Base-by-base conservation (phyloP, 2,888 invertebrate species). In the Criorhina ranunculi region DNA sequence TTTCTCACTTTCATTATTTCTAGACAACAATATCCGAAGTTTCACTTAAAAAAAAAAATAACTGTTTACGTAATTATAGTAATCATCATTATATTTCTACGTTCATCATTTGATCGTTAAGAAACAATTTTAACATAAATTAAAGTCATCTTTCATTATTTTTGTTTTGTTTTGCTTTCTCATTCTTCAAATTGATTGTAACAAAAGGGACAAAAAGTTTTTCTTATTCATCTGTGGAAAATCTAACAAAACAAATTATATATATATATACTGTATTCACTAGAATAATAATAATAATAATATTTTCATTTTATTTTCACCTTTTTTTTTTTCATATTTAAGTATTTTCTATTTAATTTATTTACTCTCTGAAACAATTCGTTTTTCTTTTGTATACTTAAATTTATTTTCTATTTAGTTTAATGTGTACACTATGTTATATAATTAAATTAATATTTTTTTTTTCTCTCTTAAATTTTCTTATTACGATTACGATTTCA, bases 41-140 rank as follows among this genome's bases (percentile, higher is more conserved):
- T n/a, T n/a, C n/a, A n/a, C n/a, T n/a, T n/a, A n/a, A 24, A 24
- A 3, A 24, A 24, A 24, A 24, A 24, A 24, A 24, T 4, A 24
- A 1, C 2, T 24, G 40, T 40, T 24, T 60, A 69, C 12, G 24
- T 15, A 70, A 15, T 78, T 78, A 79, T 83, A 75, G 62, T 79
- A 85, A 85, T 85, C 59, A 75, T 79, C 69, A 79, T n/a, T 85
- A 70, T 85, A 85, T 85, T 85, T 85, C 85, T 85, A 85, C 75
- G 66, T 79, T 64, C 79, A 75, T 75, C 79, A 31, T 66, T 79
- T 59, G 79, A 85, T 79, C 60, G 73, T 75, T 85, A 79, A 85
- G 78, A 85, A 85, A 72, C 79, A 64, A 53, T 79, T 79, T 69
- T 75, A 83, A 83, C 78, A 78, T 83, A 83, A 83, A 78, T 55